A percentile compares a stretch with the other conserved stretches of the same genome.
phyloP scores from a whole-genome alignment of 2,113 vertebrate genomes.

The Cebidichthys violaceus region DNA sequence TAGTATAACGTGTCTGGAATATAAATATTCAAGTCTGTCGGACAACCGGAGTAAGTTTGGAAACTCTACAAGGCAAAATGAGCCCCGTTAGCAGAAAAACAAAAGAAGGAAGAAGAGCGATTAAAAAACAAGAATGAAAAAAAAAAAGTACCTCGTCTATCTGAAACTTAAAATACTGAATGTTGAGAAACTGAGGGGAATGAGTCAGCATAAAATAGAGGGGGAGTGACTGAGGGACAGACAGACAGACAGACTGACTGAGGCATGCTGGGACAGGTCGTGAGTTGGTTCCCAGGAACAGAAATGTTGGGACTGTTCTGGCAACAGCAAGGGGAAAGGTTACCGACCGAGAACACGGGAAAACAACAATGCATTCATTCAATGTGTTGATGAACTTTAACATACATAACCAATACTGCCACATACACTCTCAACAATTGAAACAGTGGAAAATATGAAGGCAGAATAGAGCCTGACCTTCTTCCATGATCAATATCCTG shows the following conservation, averaged over 20 bases:
- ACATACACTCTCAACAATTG: not conserved
- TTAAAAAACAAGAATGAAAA: not conserved
- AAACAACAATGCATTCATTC: not conserved
- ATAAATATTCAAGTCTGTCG: too few species aligned
- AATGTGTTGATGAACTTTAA: not conserved
- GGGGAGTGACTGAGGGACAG: not conserved
- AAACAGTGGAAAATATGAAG: not conserved
- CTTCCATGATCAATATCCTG: not conserved
- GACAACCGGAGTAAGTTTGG: too few species aligned
- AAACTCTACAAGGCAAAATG: not conserved
- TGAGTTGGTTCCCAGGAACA: not conserved
- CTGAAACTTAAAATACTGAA: not conserved
- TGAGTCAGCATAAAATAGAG: not conserved
- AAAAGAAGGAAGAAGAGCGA: not conserved
- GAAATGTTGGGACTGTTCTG: not conserved
- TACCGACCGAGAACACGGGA: not conserved
- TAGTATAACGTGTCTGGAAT: too few species aligned
- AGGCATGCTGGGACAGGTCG: constrained; percentile 38
- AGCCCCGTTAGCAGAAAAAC: not conserved
- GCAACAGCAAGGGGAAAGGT: constrained; percentile 23
- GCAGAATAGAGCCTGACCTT: not conserved
- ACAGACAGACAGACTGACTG: not conserved
- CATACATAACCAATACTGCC: not conserved
- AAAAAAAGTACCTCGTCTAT: not conserved
- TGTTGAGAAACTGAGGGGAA: not conserved